Percentiles rank a stretch among this genome's conserved stretches.
Evolutionary conservation across 2,888 invertebrate genomes (phyloP).

Genomic region (Tolmerus cingulatus): DNA sequence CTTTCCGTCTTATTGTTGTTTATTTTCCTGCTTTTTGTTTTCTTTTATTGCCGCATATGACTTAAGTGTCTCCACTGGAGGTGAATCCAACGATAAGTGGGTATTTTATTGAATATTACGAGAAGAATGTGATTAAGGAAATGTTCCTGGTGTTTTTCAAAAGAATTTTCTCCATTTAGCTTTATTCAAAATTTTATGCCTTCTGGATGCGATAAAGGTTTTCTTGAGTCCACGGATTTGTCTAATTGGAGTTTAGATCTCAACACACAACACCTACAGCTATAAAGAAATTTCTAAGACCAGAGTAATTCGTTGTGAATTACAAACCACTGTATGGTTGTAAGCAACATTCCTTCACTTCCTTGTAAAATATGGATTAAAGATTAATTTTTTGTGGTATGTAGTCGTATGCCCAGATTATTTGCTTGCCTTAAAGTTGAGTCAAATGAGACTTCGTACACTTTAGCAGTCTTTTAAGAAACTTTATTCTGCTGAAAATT

Average conservation of each 20-base stretch:
- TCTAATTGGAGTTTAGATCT: neutral
- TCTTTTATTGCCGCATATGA: neutral
- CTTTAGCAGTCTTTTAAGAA: too few relatives aligned
- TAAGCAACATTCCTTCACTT: neutral
- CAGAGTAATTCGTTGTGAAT: neutral
- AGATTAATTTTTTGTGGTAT: neutral
- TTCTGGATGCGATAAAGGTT: neutral
- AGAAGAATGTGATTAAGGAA: neutral
- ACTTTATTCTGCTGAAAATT: too few relatives aligned
- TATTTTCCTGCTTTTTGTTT: neutral
- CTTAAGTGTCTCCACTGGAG: neutral
- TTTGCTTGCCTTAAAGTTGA: neutral
- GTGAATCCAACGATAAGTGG: neutral
- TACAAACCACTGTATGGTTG: neutral
- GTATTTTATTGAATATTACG: neutral
- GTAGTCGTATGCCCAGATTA: neutral
- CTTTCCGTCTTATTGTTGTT: neutral
- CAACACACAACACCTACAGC: neutral
- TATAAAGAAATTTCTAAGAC: neutral
- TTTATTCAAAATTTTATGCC: neutral
- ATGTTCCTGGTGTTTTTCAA: neutral
- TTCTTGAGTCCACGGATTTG: neutral
- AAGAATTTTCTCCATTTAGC: neutral
- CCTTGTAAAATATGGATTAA: neutral
- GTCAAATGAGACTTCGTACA: too few relatives aligned